These are phyloP conservation scores for Scrobipalpa costella DNA, from an alignment of 2,888 invertebrate genomes.

Conservation along the genomic window DNA sequence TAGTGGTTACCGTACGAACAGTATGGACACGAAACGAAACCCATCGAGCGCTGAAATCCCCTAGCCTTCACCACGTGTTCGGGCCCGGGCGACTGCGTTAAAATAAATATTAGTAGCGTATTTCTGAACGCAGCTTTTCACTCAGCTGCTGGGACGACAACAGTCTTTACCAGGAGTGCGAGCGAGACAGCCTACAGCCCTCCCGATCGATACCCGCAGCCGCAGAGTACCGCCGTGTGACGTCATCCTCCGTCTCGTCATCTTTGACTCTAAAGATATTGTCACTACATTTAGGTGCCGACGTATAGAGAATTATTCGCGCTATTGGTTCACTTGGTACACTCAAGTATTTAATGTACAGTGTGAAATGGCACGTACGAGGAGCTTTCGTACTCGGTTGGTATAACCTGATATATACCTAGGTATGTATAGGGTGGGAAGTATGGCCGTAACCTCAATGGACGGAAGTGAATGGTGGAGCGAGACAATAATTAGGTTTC, in stretches of 20 bases:
- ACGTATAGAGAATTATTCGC: slow-evolving; percentile 7
- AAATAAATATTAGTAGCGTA: slow-evolving; percentile 81
- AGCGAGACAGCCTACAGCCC: slow-evolving; percentile 64
- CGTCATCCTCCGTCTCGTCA: slow-evolving; percentile 79
- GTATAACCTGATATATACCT: not conserved
- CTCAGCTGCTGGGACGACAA: slow-evolving; percentile 57
- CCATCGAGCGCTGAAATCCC: slow-evolving; percentile 8
- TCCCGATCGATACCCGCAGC: slow-evolving; percentile 81
- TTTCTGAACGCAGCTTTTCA: slow-evolving; percentile 73
- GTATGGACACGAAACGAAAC: not conserved
- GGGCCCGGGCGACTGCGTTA: slow-evolving; percentile 70
- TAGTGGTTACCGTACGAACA: too few species aligned
- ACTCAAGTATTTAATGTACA: not conserved
- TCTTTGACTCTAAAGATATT: slow-evolving; percentile 77
- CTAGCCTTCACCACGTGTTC: slow-evolving; percentile 63
- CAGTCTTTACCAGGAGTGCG: slow-evolving; percentile 53
- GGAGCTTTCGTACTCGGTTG: not conserved
- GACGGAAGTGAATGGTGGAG: slow-evolving; percentile 31
- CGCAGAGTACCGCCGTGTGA: slow-evolving; percentile 78
- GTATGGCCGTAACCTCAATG: slow-evolving; percentile 28
- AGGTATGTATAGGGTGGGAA: not conserved
- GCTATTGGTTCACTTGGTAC: slow-evolving; percentile 17
- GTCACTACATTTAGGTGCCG: slow-evolving; percentile 61
- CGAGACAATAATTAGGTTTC: slow-evolving; percentile 31
- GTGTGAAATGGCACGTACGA: not conserved